Base-by-base conservation (phyloP, 1,140 invertebrate genomes). In the Magallana ariakensis region DNA sequence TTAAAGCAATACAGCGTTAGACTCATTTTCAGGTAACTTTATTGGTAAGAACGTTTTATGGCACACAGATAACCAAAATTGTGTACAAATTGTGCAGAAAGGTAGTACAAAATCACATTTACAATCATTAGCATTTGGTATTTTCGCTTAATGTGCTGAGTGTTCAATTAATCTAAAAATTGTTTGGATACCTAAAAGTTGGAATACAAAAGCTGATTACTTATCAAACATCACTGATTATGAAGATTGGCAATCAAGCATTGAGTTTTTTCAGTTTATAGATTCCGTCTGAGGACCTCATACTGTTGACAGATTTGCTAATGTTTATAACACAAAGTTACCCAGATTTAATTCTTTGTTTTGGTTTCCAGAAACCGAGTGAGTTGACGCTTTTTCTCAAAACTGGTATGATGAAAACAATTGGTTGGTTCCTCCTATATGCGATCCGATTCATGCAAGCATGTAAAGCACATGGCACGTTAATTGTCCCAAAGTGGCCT, bases 331-430 rank as follows among this genome's bases (percentile, higher is more conserved):
- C n/a, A 9, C 58, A 7, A 84, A 84, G 46, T 55, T 83, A 58
- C 53, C 55, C 8, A 60, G 56, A 60, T 86, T 86, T 75, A 86
- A 86, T 62, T 86, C 80, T n/a, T 55, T 81, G 26, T 82, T 86
- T 55, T 86, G 80, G 75, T 58, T 57, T 22, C 55, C 55, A 46
- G 22, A 33, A 58, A 46, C 26, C 6, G 19, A 57, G n/a, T 55
- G 9, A 5, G 85, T 86, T 16, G 80, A 86, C 70, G 70, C 75
- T 19, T 83, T 85, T 19, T 33, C 80, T 33, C 60, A 54, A 26
- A 56, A 84, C 57, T 86, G 84, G 85, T 16, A 60, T 1, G 11
- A 22, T 13, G 56, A 81, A 9, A 89, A 89, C 57, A 87, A 86
- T 57, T 87, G 85, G 85, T 54, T 86, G 8, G 81, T 83, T 58